Conservation (phyloP, 1,140 invertebrate genomes). For the Probaryconus sp. region DNA sequence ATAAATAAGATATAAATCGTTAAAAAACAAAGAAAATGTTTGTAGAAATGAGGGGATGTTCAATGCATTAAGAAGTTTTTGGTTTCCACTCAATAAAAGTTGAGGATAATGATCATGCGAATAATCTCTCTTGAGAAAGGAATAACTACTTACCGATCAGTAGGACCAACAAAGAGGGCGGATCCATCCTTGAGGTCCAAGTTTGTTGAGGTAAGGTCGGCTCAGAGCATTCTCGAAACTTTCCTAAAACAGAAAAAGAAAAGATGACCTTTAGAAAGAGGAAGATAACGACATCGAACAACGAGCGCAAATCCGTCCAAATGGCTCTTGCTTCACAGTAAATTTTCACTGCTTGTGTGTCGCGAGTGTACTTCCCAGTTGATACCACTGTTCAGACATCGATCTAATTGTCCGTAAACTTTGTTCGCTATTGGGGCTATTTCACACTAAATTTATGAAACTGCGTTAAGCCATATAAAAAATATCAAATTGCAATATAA, state of each 20-base stretch:
- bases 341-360: slow-evolving; percentile 33
- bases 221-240: slow-evolving; percentile 74
- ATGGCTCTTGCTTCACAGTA: slow-evolving; percentile 32
- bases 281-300: slow-evolving; percentile 27
- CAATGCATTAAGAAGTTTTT: too few species aligned
- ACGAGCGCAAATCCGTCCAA: slow-evolving; percentile 43
- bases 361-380: slow-evolving; percentile 25
- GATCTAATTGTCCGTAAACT: slow-evolving; percentile 50
- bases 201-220: slow-evolving; percentile 61
- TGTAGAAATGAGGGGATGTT: too few species aligned
- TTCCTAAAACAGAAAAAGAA: slow-evolving; percentile 67
- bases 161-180: slow-evolving; percentile 70
- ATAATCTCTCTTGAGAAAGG: too few species aligned
- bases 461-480: too few species aligned
- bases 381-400: slow-evolving; percentile 36
- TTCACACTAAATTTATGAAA: slow-evolving; percentile 12
- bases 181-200: slow-evolving; percentile 71
- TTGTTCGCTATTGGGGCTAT: slow-evolving; percentile 7
- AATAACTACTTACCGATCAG: slow-evolving; percentile 69
- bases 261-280: slow-evolving; percentile 41
- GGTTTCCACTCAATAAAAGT: too few species aligned
- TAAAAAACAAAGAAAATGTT: too few species aligned
- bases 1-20: too few species aligned
- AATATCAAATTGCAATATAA: too few species aligned
- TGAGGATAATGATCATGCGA: too few species aligned